These are phyloP conservation scores for Scytalopus superciliaris DNA, from an alignment of 2,113 vertebrate species.

Conservation along the genomic window DNA sequence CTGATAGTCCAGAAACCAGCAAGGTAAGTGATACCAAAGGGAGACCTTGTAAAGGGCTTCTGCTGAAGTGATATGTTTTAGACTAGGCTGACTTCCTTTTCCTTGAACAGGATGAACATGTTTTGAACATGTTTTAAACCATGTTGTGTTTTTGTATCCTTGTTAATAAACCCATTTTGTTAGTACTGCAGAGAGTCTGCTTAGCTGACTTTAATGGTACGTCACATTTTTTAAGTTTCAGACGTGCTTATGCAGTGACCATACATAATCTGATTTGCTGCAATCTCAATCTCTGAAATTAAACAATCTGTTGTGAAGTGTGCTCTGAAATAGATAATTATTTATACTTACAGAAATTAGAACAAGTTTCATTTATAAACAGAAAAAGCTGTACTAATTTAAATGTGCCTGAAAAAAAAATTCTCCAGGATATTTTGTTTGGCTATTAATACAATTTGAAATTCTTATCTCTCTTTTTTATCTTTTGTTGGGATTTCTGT, in stretches of 20 bases:
- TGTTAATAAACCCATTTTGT: background rate
- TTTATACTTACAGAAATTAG: background rate
- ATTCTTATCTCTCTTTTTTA: background rate
- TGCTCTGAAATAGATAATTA: background rate
- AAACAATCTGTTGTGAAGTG: background rate
- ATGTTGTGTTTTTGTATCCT: background rate
- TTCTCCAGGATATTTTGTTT: background rate
- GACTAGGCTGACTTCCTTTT: background rate
- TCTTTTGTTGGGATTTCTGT: background rate
- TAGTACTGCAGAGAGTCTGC: background rate
- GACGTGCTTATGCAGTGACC: background rate
- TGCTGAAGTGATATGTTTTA: background rate
- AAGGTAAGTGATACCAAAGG: conserved; percentile 79
- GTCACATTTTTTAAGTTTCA: background rate
- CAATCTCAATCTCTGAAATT: background rate
- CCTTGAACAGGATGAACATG: background rate
- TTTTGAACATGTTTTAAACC: background rate
- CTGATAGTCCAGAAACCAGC: conserved; percentile 96
- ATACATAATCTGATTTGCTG: background rate
- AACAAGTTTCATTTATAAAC: background rate
- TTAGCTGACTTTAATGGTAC: background rate
- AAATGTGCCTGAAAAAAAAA: background rate
- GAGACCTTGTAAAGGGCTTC: background rate
- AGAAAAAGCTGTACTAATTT: background rate
- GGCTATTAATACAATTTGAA: background rate